These are phyloP conservation scores for Drosophila cardini DNA, from an alignment of 1,140 invertebrate genomes.

Conservation along the genomic window DNA sequence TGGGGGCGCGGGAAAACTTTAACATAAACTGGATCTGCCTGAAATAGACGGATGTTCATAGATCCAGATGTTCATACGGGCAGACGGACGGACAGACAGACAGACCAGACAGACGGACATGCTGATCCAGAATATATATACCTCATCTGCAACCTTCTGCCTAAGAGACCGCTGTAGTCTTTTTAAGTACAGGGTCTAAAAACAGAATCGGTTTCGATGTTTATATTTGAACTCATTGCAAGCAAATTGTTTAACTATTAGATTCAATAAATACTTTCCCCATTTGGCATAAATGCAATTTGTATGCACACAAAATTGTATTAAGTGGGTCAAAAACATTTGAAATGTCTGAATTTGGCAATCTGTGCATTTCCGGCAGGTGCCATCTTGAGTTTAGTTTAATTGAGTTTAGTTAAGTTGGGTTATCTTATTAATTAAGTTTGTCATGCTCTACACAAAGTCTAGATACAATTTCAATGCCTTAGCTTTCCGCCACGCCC, in stretches of 20 bases:
- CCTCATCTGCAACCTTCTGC: too few species aligned
- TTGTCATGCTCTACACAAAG: conserved; percentile 36
- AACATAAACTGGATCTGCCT: too few species aligned
- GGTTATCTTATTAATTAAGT: conserved; percentile 61
- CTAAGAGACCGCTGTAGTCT: too few species aligned
- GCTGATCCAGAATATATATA: too few species aligned
- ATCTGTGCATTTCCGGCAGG: background rate
- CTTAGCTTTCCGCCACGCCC: conserved; percentile 16
- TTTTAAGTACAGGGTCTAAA: too few species aligned
- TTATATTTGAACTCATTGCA: background rate
- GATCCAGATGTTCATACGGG: too few species aligned
- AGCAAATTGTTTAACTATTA: background rate
- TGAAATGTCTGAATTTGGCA: background rate
- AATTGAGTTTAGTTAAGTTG: background rate
- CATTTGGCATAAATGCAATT: conserved; percentile 5
- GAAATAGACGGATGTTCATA: too few species aligned
- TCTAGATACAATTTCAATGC: conserved; percentile 42
- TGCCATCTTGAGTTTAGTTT: background rate
- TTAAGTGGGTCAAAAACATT: background rate
- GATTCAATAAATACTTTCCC: background rate
- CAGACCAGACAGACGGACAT: too few species aligned
- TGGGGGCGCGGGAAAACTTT: too few species aligned
- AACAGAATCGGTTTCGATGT: too few species aligned
- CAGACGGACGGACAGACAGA: too few species aligned
- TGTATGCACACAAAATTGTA: background rate